phyloP scores from a whole-genome alignment of 2,113 vertebrate genomes.

The Daboia siamensis region DNA sequence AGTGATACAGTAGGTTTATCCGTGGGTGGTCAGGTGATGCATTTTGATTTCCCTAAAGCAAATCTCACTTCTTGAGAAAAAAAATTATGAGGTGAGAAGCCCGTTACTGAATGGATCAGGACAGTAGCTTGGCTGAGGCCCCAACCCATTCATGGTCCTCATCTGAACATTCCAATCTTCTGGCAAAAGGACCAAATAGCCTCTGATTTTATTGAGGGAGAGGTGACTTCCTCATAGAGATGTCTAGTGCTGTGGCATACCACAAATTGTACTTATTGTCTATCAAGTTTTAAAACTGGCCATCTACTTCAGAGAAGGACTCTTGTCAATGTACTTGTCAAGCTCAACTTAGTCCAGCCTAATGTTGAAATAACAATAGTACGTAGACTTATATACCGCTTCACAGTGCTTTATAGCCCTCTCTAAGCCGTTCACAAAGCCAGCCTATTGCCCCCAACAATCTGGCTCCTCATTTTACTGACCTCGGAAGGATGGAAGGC shows the following conservation, averaged over 20 bases:
- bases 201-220: background rate
- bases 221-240: background rate
- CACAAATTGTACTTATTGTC: background rate
- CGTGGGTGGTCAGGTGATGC: background rate
- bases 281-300: background rate
- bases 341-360: too few species aligned
- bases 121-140: background rate
- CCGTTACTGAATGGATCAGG: background rate
- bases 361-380: background rate
- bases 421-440: too few species aligned
- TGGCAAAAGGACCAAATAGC: background rate
- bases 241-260: background rate
- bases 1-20: background rate
- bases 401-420: too few species aligned
- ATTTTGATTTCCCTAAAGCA: background rate
- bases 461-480: too few species aligned
- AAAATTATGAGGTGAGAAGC: background rate
- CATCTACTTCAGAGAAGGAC: background rate
- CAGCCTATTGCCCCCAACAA: too few species aligned
- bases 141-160: background rate
- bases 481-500: too few species aligned
- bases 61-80: background rate
- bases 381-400: too few species aligned
- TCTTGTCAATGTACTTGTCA: background rate
- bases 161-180: background rate